Evolutionary conservation across 2,888 invertebrate genomes (phyloP).

Genomic region (Euphydryas editha): DNA sequence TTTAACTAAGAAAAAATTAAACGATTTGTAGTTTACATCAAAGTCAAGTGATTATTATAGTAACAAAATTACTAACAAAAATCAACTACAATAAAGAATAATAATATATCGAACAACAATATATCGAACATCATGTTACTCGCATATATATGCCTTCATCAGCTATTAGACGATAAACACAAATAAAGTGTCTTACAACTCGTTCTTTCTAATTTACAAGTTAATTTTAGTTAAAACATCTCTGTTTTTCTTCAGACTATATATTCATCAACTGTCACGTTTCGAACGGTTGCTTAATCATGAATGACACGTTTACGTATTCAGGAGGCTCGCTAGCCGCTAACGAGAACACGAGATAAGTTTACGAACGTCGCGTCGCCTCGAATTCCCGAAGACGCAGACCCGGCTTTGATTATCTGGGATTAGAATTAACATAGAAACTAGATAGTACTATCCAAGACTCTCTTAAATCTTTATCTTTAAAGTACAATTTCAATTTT

Average conservation of each 20-base stretch:
- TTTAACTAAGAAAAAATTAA: too few relatives aligned
- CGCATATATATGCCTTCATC: too few relatives aligned
- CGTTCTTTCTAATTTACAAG: background rate
- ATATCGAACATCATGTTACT: too few relatives aligned
- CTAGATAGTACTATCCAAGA: conserved; percentile 58
- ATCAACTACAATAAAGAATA: too few relatives aligned
- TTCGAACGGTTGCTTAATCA: conserved; percentile 72
- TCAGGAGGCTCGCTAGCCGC: conserved; percentile 71
- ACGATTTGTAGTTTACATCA: too few relatives aligned
- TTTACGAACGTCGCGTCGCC: conserved; percentile 77
- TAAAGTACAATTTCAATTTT: background rate
- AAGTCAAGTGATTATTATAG: too few relatives aligned
- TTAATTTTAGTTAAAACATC: conserved; percentile 13
- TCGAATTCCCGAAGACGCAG: conserved; percentile 74
- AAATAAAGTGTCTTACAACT: background rate
- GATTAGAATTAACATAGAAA: conserved; percentile 74
- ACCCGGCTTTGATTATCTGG: conserved; percentile 76
- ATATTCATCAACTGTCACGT: conserved; percentile 76
- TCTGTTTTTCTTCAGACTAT: conserved; percentile 29
- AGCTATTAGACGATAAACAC: background rate
- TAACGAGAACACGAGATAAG: conserved; percentile 77
- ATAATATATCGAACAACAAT: too few relatives aligned
- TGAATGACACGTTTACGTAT: conserved; percentile 80
- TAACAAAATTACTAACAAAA: too few relatives aligned
- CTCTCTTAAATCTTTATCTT: conserved; percentile 9